Conservation (phyloP, 2,888 invertebrate genomes). For the Subacronicta megacephala region DNA sequence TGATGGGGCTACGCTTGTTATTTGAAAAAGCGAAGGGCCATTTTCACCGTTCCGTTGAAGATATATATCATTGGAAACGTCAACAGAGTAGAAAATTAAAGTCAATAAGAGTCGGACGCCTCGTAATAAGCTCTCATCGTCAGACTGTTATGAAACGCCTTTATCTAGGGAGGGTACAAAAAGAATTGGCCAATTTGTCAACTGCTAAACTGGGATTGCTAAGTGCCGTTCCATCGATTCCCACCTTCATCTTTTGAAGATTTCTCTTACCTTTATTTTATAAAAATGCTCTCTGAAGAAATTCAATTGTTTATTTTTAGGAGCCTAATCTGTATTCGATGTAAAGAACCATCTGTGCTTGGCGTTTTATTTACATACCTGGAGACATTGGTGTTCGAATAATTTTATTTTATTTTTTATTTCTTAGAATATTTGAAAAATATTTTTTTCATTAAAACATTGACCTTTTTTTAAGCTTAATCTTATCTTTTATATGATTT, state of each 20-base stretch:
- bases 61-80: slow-evolving; percentile 87
- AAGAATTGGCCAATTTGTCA: slow-evolving; percentile 87
- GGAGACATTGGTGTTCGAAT: slow-evolving; percentile 14
- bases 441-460: too few relatives aligned
- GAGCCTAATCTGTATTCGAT: slow-evolving; percentile 55
- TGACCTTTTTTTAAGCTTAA: too few relatives aligned
- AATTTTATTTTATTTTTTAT: slow-evolving; percentile 26
- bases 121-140: slow-evolving; percentile 77
- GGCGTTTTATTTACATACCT: slow-evolving; percentile 50
- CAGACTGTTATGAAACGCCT: slow-evolving; percentile 78
- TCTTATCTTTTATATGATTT: too few relatives aligned
- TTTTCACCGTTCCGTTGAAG: slow-evolving; percentile 80
- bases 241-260: slow-evolving; percentile 69
- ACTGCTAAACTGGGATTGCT: slow-evolving; percentile 71
- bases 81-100: slow-evolving; percentile 89
- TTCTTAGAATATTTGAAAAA: background rate
- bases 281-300: slow-evolving; percentile 60
- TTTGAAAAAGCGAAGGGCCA: slow-evolving; percentile 88
- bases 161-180: slow-evolving; percentile 72
- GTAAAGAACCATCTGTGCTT: slow-evolving; percentile 43
- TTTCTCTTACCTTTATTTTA: slow-evolving; percentile 66
- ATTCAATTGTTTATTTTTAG: slow-evolving; percentile 53
- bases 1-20: slow-evolving; percentile 85
- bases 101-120: slow-evolving; percentile 81
- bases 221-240: slow-evolving; percentile 82